Conservation (phyloP, 2,797 vertebrate genomes). For the Phalanger gymnotis region DNA sequence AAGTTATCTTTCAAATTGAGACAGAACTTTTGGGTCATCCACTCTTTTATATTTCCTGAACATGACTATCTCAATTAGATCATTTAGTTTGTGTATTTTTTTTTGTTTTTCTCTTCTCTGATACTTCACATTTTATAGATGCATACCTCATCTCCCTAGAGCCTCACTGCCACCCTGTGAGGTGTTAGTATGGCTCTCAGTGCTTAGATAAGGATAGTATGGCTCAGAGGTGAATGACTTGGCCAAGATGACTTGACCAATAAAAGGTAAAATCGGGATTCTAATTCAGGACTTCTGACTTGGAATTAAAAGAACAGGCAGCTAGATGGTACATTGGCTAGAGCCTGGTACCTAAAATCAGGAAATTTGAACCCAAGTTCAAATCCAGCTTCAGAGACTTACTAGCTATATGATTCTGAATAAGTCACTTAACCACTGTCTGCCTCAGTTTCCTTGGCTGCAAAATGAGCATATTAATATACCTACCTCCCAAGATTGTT, state of each 20-base stretch:
- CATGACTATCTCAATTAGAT: neutral
- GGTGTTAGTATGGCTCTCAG: too few species aligned
- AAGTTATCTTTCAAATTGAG: neutral
- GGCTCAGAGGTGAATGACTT: too few species aligned
- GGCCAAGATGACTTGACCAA: neutral
- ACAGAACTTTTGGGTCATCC: neutral
- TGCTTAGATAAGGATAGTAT: too few species aligned
- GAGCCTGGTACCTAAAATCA: neutral
- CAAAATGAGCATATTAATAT: neutral
- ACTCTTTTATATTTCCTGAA: constrained; percentile 12
- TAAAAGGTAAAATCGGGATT: neutral
- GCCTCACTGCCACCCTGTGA: neutral
- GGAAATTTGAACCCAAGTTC: neutral
- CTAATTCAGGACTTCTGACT: neutral
- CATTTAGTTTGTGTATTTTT: constrained; percentile 1
- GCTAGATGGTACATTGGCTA: neutral
- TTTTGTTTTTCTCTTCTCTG: constrained; percentile 34
- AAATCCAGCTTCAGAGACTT: neutral
- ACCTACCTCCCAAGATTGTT: neutral
- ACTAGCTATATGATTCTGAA: neutral
- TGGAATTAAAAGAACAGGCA: neutral
- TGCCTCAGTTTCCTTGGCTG: neutral
- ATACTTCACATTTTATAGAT: neutral
- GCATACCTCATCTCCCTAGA: neutral
- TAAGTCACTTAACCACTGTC: neutral